These are phyloP conservation scores for Drosophila vallismaia DNA, from an alignment of 2,888 invertebrate species.

Conservation along the genomic window DNA sequence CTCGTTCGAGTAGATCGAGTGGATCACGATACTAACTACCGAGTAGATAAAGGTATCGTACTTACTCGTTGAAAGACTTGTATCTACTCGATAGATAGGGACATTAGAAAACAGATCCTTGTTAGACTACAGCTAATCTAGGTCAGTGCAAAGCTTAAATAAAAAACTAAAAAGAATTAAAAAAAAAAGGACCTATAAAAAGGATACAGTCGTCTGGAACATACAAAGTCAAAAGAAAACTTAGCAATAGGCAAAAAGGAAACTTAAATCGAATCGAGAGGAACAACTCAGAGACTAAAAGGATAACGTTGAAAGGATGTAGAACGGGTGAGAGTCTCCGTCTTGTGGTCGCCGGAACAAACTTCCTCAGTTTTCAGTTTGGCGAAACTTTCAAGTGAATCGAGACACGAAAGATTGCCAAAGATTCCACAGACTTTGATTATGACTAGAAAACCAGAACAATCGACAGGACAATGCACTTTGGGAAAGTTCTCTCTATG, in stretches of 20 bases:
- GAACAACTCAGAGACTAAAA: background rate
- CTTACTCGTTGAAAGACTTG: no score
- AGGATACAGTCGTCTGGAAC: background rate
- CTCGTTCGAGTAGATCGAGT: no score
- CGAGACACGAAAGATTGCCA: constrained; percentile 26
- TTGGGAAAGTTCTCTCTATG: background rate
- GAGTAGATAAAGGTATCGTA: no score
- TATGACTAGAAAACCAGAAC: constrained; percentile 20
- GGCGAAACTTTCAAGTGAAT: constrained; percentile 29
- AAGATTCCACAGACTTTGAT: constrained; percentile 17
- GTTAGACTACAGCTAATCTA: background rate
- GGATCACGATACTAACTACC: no score
- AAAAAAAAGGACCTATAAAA: constrained; percentile 13
- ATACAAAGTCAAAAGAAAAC: constrained; percentile 32
- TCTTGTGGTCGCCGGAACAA: constrained; percentile 16
- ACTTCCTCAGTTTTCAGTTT: constrained; percentile 18
- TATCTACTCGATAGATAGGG: no score
- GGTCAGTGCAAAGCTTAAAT: background rate
- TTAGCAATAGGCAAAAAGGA: constrained; percentile 22
- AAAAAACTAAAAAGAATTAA: background rate
- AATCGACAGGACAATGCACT: constrained; percentile 22
- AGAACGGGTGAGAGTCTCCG: no score
- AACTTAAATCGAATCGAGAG: constrained; percentile 63
- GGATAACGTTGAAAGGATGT: background rate
- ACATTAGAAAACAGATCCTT: background rate